Evolutionary conservation across 2,113 vertebrate species (phyloP).

Genomic region (Tiliqua scincoides): DNA sequence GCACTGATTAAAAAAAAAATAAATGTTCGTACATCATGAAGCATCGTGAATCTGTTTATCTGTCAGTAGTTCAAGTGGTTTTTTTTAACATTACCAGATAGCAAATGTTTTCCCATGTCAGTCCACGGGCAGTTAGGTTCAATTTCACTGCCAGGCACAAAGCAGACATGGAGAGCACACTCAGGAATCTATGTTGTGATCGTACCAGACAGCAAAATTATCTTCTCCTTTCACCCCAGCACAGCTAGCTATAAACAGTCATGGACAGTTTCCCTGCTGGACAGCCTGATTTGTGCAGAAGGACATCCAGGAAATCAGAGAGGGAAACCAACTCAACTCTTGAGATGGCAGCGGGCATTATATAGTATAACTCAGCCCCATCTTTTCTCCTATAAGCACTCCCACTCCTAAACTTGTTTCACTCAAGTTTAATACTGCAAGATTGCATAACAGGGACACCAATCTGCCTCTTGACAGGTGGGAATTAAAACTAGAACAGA

Average conservation of each 20-base stretch:
- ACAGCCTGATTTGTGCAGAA: neutral
- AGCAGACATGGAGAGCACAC: neutral
- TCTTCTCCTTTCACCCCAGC: neutral
- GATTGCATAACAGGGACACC: conserved; percentile 17
- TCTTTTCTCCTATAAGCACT: conserved; percentile 10
- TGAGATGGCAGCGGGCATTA: conserved; percentile 45
- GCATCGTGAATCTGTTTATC: neutral
- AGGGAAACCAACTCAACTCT: conserved; percentile 49
- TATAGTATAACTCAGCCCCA: conserved; percentile 48
- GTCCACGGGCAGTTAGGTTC: neutral
- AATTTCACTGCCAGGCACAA: conserved; percentile 9
- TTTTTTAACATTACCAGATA: conserved; percentile 49
- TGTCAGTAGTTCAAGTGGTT: conserved; percentile 38
- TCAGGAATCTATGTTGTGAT: conserved; percentile 10
- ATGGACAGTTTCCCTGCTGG: neutral
- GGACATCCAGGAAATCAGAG: neutral
- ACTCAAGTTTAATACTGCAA: conserved; percentile 52
- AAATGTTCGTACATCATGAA: neutral
- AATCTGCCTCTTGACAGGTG: neutral
- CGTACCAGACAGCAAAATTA: neutral
- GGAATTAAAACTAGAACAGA: conserved; percentile 12
- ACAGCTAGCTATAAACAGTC: neutral
- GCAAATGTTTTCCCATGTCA: conserved; percentile 30
- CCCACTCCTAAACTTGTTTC: conserved; percentile 53
- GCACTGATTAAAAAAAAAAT: neutral